Percentiles rank a stretch among this genome's conserved stretches.
Conservation (phyloP, 2,113 vertebrate species). For the Stegostoma tigrinum region DNA sequence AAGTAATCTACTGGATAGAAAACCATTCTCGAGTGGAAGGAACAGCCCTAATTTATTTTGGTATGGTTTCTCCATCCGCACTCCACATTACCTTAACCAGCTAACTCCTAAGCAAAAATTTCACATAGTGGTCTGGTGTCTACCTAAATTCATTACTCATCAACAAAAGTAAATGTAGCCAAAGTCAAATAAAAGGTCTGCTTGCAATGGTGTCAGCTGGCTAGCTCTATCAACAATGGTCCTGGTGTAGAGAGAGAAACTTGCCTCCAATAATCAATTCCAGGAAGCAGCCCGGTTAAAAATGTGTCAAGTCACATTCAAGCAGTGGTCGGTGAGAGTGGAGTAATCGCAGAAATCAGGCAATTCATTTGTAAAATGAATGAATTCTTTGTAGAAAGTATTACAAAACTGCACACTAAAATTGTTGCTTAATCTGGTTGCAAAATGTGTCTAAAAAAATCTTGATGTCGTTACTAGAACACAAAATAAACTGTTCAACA, state of each 20-base stretch:
- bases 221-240: neutral
- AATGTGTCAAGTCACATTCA: neutral
- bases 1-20: neutral
- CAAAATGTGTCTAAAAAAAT: neutral
- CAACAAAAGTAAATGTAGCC: neutral
- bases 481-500: slow-evolving; percentile 14
- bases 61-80: neutral
- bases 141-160: neutral
- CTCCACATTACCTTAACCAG: neutral
- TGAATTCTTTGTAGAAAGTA: neutral
- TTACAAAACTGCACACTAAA: neutral
- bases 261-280: neutral
- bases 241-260: neutral
- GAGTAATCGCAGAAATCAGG: neutral
- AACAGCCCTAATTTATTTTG: neutral
- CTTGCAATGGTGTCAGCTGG: neutral
- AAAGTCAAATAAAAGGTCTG: neutral
- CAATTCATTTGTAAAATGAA: neutral
- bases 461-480: neutral
- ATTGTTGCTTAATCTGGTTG: neutral
- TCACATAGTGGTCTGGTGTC: neutral
- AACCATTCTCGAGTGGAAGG: neutral
- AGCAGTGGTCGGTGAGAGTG: neutral
- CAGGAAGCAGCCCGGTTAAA: neutral
- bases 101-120: neutral